phyloP scores from a whole-genome alignment of 2,797 vertebrate genomes.

The Megalops cyprinoides region DNA sequence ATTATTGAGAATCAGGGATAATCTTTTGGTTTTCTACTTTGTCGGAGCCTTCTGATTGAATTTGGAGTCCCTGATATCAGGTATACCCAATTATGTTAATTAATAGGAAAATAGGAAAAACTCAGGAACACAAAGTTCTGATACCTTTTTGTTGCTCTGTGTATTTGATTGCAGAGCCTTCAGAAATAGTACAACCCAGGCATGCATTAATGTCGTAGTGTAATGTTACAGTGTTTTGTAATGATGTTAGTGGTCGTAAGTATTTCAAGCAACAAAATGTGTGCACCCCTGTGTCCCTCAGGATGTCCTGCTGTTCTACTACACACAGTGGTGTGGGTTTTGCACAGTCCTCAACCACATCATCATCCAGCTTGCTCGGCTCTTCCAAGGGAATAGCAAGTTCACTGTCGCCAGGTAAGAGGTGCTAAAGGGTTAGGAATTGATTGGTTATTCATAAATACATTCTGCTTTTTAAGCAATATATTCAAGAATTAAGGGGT shows the following conservation, averaged over 20 bases:
- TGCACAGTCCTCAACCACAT: slow-evolving; percentile 78
- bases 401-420: slow-evolving; percentile 87
- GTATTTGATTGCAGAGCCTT: neutral
- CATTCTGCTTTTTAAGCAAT: neutral
- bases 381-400: slow-evolving; percentile 77
- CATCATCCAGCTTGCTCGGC: slow-evolving; percentile 84
- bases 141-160: neutral
- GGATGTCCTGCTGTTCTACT: slow-evolving; percentile 86
- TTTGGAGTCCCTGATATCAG: too few species aligned
- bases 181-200: neutral
- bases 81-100: too few species aligned
- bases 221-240: neutral
- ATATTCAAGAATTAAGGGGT: neutral
- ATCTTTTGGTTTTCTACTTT: too few species aligned
- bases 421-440: neutral
- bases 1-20: too few species aligned
- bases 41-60: too few species aligned
- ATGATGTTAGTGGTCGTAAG: neutral
- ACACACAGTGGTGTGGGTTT: slow-evolving; percentile 81
- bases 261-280: neutral
- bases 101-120: too few species aligned
- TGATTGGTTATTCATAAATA: neutral
- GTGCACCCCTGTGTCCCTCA: slow-evolving; percentile 51
- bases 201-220: neutral
- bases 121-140: too few species aligned